phyloP scores from a whole-genome alignment of 2,797 vertebrate genomes.

The Spea hammondii region DNA sequence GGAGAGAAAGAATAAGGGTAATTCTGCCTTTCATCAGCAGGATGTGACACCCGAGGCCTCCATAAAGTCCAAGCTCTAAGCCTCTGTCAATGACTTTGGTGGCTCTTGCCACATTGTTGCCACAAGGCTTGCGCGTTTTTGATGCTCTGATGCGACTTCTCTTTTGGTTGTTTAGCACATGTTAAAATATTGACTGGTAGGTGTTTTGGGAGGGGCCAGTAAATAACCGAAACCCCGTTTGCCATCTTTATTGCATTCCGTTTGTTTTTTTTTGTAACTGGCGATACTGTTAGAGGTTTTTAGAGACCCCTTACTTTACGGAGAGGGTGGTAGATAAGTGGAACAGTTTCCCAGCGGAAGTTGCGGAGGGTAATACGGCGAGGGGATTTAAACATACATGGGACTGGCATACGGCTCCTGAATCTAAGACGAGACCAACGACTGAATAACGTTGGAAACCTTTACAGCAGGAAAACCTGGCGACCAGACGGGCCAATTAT shows the following conservation, averaged over 20 bases:
- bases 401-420: too few relatives aligned
- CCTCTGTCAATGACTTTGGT: conserved; percentile 5
- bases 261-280: conserved; percentile 1
- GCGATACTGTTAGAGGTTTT: neutral
- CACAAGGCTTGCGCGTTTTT: neutral
- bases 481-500: too few relatives aligned
- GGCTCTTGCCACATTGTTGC: conserved; percentile 18
- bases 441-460: too few relatives aligned
- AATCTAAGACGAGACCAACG: too few relatives aligned
- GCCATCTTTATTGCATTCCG: conserved; percentile 6
- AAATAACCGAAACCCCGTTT: neutral
- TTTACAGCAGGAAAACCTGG: too few relatives aligned
- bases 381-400: too few relatives aligned
- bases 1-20: neutral
- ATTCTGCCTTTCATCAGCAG: conserved; percentile 36
- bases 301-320: neutral
- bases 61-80: neutral
- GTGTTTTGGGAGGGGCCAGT: neutral
- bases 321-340: too few relatives aligned
- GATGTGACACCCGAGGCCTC: conserved; percentile 22
- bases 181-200: conserved; percentile 20
- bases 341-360: too few relatives aligned
- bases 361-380: too few relatives aligned
- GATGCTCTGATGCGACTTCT: conserved; percentile 6
- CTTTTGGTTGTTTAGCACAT: neutral